A percentile compares a stretch with the other conserved stretches of the same genome.
phyloP scores from a whole-genome alignment of 2,113 vertebrate genomes.

The Mirounga angustirostris region DNA sequence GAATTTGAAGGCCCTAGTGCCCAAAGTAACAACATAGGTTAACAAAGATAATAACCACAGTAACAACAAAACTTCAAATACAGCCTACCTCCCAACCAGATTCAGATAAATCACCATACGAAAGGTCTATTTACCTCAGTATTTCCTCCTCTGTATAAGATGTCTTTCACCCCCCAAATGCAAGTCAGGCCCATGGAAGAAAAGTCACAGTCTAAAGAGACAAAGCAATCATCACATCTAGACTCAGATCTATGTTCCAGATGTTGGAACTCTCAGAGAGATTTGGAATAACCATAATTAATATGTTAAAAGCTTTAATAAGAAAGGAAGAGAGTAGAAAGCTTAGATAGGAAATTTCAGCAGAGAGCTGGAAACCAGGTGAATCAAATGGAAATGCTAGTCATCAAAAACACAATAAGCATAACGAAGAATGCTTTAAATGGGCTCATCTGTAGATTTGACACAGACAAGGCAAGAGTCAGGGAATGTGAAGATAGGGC shows the following conservation, averaged over 20 bases:
- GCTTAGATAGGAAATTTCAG: slow-evolving; percentile 21
- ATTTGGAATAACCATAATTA: slow-evolving; percentile 13
- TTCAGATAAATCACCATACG: background rate
- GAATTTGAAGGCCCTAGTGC: background rate
- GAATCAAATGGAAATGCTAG: slow-evolving; percentile 39
- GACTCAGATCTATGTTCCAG: background rate
- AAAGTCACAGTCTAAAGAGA: background rate
- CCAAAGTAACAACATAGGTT: slow-evolving; percentile 19
- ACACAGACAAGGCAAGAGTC: slow-evolving; percentile 11
- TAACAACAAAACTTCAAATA: slow-evolving; percentile 33
- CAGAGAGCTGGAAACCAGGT: background rate
- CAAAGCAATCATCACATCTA: background rate
- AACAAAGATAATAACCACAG: slow-evolving; percentile 33
- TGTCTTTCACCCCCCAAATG: background rate
- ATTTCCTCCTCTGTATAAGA: background rate
- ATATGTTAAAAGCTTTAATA: background rate
- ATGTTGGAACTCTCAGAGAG: background rate
- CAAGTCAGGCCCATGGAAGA: background rate
- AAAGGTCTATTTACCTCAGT: background rate
- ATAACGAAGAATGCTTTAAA: background rate
- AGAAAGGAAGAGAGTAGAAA: slow-evolving; percentile 47
- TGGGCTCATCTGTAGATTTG: background rate
- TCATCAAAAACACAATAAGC: slow-evolving; percentile 39
- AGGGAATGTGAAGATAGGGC: background rate
- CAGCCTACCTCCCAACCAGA: background rate